phyloP scores from a whole-genome alignment of 2,797 vertebrate genomes.

The Scolopax bukidnonensis region DNA sequence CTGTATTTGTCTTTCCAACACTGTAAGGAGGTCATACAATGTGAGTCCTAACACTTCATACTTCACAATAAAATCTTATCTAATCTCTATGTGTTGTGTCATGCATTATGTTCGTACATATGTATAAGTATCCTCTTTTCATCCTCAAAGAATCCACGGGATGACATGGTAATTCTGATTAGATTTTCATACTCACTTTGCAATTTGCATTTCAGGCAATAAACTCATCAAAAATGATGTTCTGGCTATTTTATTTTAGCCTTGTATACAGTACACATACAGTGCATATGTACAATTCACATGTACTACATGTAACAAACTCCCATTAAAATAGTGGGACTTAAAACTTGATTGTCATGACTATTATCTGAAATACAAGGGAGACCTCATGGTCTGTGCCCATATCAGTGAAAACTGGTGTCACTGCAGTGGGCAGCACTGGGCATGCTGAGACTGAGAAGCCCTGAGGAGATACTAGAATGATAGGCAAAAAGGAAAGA shows the following conservation, averaged over 20 bases:
- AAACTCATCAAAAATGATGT: background rate
- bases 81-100: background rate
- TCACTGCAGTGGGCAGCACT: background rate
- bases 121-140: background rate
- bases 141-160: background rate
- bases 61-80: background rate
- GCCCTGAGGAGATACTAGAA: background rate
- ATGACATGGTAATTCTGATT: background rate
- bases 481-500: background rate
- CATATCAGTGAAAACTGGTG: background rate
- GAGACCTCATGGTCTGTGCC: background rate
- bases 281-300: background rate
- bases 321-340: background rate
- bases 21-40: background rate
- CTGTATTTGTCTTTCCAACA: background rate
- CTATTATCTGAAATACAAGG: background rate
- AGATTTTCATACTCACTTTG: background rate
- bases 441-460: background rate
- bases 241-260: background rate
- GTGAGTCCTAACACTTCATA: background rate
- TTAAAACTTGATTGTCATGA: background rate
- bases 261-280: accelerated
- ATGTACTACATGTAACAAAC: background rate
- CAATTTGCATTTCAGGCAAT: background rate
- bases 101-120: background rate